Percentiles rank a stretch among this genome's conserved stretches.
Conservation (phyloP, 2,113 vertebrate genomes). For the Motacilla tschutschensis region DNA sequence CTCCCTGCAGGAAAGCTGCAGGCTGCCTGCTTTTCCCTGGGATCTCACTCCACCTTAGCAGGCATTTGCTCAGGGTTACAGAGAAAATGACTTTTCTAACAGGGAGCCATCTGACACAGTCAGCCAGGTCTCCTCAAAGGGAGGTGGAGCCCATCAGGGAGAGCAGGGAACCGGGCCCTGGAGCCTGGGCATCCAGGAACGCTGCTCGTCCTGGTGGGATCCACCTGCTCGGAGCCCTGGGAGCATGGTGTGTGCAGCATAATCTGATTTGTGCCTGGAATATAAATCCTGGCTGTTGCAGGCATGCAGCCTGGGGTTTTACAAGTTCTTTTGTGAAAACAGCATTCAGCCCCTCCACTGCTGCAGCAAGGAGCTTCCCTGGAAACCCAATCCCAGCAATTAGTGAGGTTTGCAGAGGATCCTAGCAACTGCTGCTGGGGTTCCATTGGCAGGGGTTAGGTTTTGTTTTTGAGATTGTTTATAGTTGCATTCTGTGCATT, state of each 20-base stretch:
- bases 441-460: not conserved
- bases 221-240: not conserved
- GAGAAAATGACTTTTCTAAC: not conserved
- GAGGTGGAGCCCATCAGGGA: not conserved
- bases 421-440: slow-evolving; percentile 6
- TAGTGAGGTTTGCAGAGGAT: not conserved
- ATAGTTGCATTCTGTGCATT: not conserved
- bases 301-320: not conserved
- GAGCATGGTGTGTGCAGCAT: not conserved
- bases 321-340: slow-evolving; percentile 12
- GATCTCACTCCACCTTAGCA: not conserved
- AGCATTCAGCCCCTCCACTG: not conserved
- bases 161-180: rapidly evolving
- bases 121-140: not conserved
- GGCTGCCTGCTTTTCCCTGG: not conserved
- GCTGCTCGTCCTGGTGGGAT: not conserved
- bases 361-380: not conserved
- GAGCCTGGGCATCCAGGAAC: not conserved
- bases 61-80: rapidly evolving
- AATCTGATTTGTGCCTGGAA: not conserved
- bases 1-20: not conserved
- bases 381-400: not conserved
- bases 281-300: not conserved
- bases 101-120: rapidly evolving
- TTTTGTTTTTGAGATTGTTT: not conserved